Conservation (phyloP, 2,113 vertebrate genomes). For the Oenanthe oenanthe region DNA sequence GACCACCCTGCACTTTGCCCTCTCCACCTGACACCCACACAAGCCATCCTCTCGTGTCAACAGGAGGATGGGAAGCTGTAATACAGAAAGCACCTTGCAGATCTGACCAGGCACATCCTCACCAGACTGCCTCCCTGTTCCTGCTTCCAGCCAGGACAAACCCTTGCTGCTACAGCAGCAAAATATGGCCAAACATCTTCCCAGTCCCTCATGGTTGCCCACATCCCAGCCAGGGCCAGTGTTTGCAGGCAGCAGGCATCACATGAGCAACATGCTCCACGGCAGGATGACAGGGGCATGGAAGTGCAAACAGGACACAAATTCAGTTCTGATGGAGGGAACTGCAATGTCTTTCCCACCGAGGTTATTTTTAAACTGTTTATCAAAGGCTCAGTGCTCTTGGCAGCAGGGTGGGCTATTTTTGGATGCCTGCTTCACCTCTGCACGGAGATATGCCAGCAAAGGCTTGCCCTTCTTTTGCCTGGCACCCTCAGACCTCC, state of each 20-base stretch:
- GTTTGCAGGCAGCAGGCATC: not conserved
- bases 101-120: accelerated
- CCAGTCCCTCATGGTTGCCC: not conserved
- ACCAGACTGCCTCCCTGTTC: not conserved
- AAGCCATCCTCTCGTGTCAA: not conserved
- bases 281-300: not conserved
- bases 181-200: not conserved
- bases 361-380: constrained; percentile 70
- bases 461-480: not conserved
- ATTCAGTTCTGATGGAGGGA: constrained; percentile 24
- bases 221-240: not conserved
- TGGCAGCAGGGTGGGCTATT: constrained; percentile 49
- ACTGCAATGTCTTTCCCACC: constrained; percentile 28
- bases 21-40: not conserved
- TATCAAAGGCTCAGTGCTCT: constrained; percentile 65
- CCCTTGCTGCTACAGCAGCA: not conserved
- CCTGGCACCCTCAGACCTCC: constrained; percentile 23
- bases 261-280: not conserved
- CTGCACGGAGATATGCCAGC: constrained; percentile 1
- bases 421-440: constrained; percentile 48
- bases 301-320: constrained; percentile 30
- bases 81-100: not conserved
- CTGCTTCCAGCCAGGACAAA: not conserved
- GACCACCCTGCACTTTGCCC: not conserved
- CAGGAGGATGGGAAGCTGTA: not conserved